Base-by-base conservation (phyloP, 2,113 vertebrate genomes). In the Atrichornis clamosus region DNA sequence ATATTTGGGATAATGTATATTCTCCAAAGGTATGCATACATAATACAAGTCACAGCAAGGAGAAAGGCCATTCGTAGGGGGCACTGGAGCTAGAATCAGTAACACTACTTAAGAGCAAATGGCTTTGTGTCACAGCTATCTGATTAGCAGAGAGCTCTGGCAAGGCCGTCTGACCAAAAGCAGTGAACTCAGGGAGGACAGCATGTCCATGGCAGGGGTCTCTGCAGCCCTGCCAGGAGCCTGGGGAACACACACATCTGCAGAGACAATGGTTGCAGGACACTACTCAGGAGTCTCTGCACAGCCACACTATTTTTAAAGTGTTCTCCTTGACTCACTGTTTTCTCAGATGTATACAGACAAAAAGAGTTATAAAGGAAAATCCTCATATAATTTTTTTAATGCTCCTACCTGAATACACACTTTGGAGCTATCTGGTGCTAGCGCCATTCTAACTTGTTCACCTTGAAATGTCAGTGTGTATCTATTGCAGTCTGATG, bases 401-500 rank as follows among this genome's bases (percentile, higher is more conserved):
- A 30, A 22, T 44, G 16, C 9, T 75, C 9, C 5, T 44, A 56
- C 42, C 76, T 93, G 22, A 88, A 27, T 30, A 35, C 16, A 46
- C 5, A 7, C 4, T 92, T 83, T 20, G 16, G 5, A 15, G 37
- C 24, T 60, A 13, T 56, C 18, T 64, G 33, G 47, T 26, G 52
- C 30, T 49, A 47, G 39, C 63, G 60, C 33, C 39, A 7, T 4
- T 10, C 13, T 39, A 20, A 64, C 58, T 68, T 32, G 13, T n/a
- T 87, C 82, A 20, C 26, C 74, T 91, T 93, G 85, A 91, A 79
- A 84, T 60, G 49, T 19, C 90, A 76, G 30, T 56, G 50, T 26
- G 30, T 35, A 35, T 33, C 60, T 75, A 55, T 39, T 84, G 81
- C 95, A 91, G 84, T 44, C 56, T 72, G 56, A 63, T 42, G 13